Base-by-base conservation (phyloP, 2,888 invertebrate species). In the Aporophyla lueneburgensis region DNA sequence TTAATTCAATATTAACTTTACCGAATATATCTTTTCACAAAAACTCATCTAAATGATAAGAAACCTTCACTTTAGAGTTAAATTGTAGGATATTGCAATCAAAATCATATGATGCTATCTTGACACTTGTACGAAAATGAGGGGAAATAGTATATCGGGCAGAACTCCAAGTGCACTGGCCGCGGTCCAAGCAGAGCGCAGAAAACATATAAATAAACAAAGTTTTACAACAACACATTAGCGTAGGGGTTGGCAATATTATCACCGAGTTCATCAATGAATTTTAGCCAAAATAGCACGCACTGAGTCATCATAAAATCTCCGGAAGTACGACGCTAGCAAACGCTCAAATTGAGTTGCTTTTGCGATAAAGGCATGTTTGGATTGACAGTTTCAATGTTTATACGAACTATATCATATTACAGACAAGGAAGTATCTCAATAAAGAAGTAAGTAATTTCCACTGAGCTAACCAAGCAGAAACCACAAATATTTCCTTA, bases 161-260 rank as follows among this genome's bases (percentile, higher is more conserved):
- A 78, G 5, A 49, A 54, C 54, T 79, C 83, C 83, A 83, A 83
- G 24, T 51, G 40, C n/a, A 54, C 71, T 83, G 83, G 83, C 80
- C 6, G 19, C 12, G 14, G 14, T 84, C 83, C 83, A 83, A 83
- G 43, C 53, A 53, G 27, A 53, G 27, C 49, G 84, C 63, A 67
- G 21, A 56, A 79, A 83, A 71, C 59, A 73, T 83, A 76, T 71
- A 59, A 82, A 83, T 81, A 85, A 81, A 62, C 51, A 82, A 83
- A 72, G 24, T 69, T 78, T 67, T 67, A 58, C 21, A 76, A 53
- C 33, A 80, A 68, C 68, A 67, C 21, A 54, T 56, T 27, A 61
- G 19, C 40, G 84, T 27, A 62, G 49, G 43, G 66, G 27, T 70
- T 78, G 82, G 78, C 71, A 70, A 72, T 78, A 43, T 62, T 43